Evolutionary conservation across 2,888 invertebrate species (phyloP).

Genomic region (Spialia ferax): DNA sequence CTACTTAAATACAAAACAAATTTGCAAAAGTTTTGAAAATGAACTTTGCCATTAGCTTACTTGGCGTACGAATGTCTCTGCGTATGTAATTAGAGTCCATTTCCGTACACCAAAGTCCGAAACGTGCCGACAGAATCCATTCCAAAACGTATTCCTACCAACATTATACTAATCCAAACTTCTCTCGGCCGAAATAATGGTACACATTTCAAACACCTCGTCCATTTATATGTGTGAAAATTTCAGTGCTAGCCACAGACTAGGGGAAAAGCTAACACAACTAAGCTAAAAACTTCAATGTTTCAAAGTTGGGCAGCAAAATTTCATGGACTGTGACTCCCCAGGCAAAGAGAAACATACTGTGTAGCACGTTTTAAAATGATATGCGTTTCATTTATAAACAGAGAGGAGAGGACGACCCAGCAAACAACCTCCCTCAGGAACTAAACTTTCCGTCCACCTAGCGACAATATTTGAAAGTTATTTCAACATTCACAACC

Average conservation of each 20-base stretch:
- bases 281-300: background rate
- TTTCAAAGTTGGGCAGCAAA: background rate
- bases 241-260: conserved; percentile 47
- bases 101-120: conserved; percentile 54
- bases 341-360: conserved; percentile 54
- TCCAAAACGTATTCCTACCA: conserved; percentile 51
- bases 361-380: conserved; percentile 72
- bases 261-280: conserved; percentile 21
- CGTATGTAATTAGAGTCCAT: conserved; percentile 51
- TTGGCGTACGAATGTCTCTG: conserved; percentile 46
- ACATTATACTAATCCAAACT: conserved; percentile 69
- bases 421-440: conserved; percentile 80
- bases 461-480: conserved; percentile 87
- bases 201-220: conserved; percentile 54
- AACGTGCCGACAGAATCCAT: conserved; percentile 56
- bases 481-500: conserved; percentile 87
- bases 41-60: conserved; percentile 48
- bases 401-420: conserved; percentile 76
- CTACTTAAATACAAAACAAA: background rate
- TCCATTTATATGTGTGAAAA: conserved; percentile 48
- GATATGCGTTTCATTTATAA: conserved; percentile 84
- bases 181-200: conserved; percentile 58
- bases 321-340: conserved; percentile 29
- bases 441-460: conserved; percentile 84
- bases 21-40: background rate